A percentile compares a stretch with the other conserved stretches of the same genome.
phyloP scores from a whole-genome alignment of 2,797 vertebrate genomes.

The Heterohyrax brucei region DNA sequence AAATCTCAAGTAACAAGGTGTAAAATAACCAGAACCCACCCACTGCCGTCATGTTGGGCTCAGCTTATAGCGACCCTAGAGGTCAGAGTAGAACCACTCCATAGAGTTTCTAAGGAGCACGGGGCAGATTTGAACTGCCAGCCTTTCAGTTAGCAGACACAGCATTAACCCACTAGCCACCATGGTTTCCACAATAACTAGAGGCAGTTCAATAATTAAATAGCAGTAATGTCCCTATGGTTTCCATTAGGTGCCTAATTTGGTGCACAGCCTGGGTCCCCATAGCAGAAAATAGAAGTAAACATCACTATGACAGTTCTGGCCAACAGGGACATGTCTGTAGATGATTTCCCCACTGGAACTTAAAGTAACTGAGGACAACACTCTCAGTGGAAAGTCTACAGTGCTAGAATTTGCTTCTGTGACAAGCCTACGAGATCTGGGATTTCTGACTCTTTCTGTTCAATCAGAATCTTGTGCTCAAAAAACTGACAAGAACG shows the following conservation, averaged over 20 bases:
- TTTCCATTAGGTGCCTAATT: conserved; percentile 64
- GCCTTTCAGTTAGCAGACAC: no score
- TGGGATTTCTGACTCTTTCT: background rate
- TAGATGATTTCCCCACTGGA: conserved; percentile 34
- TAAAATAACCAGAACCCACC: conserved; percentile 62
- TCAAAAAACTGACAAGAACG: background rate
- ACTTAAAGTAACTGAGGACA: conserved; percentile 50
- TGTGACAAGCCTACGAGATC: background rate
- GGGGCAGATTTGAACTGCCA: no score
- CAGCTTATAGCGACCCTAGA: no score
- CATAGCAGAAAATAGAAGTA: conserved; percentile 70
- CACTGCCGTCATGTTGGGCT: no score
- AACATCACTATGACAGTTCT: conserved; percentile 71
- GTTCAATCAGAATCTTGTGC: conserved; percentile 7
- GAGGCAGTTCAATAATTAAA: conserved; percentile 76
- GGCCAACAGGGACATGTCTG: conserved; percentile 34
- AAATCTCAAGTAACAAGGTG: background rate
- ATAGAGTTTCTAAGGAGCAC: no score
- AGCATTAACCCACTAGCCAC: no score
- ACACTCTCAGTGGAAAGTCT: conserved; percentile 9
- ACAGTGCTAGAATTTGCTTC: conserved; percentile 38
- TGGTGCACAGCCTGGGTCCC: background rate
- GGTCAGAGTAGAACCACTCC: no score
- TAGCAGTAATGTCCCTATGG: conserved; percentile 50
- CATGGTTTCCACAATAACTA: background rate